These are phyloP conservation scores for Actinemys pallida DNA, from an alignment of 2,113 vertebrate species.

Conservation along the genomic window DNA sequence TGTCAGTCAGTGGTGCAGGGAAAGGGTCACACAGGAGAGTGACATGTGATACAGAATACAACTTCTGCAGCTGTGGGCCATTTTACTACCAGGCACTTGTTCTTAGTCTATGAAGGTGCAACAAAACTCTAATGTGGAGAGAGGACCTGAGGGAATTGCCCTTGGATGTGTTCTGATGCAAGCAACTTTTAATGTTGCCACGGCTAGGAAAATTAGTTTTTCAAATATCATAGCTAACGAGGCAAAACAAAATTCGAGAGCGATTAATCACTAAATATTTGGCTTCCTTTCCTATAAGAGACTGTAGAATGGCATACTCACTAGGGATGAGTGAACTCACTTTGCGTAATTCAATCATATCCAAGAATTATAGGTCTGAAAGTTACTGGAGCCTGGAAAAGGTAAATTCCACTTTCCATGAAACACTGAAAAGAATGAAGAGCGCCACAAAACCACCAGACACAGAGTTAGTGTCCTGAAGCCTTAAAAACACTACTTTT, in stretches of 20 bases:
- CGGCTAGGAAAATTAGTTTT: background rate
- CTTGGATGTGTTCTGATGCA: rapidly evolving
- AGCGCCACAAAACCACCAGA: background rate
- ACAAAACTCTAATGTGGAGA: background rate
- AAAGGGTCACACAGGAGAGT: background rate
- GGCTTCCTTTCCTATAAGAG: background rate
- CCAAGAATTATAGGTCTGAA: background rate
- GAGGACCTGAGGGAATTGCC: background rate
- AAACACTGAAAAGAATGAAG: background rate
- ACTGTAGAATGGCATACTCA: background rate
- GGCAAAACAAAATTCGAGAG: background rate
- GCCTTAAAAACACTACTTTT: background rate
- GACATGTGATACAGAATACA: background rate
- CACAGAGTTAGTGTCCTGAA: background rate
- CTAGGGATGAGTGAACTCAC: background rate
- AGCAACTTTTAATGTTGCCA: background rate
- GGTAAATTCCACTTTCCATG: background rate
- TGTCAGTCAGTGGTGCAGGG: background rate
- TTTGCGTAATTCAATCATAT: background rate
- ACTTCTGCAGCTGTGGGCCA: background rate
- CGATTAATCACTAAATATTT: background rate
- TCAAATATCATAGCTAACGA: background rate
- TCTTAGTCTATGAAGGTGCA: background rate
- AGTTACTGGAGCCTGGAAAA: background rate
- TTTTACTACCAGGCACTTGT: rapidly evolving